phyloP scores from a whole-genome alignment of 2,888 invertebrate genomes.

The Drosophila kuntzei region DNA sequence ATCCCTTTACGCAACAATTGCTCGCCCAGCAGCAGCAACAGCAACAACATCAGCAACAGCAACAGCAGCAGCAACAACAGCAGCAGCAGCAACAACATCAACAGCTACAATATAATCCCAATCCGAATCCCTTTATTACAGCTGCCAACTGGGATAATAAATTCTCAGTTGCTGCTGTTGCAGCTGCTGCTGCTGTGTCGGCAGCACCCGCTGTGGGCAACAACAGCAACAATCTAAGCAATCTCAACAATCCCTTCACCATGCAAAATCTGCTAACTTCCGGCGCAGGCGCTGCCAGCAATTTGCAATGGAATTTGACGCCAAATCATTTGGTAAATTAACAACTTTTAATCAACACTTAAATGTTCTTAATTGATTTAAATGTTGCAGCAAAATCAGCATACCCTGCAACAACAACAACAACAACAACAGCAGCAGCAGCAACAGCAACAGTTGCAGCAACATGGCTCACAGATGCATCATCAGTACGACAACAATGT shows the following conservation, averaged over 20 bases:
- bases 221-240: slow-evolving; percentile 72
- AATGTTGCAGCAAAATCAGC: slow-evolving; percentile 63
- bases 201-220: slow-evolving; percentile 38
- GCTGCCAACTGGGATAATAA: slow-evolving; percentile 71
- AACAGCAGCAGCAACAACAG: slow-evolving; percentile 58
- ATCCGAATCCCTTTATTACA: slow-evolving; percentile 73
- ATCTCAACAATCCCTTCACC: slow-evolving; percentile 78
- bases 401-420: slow-evolving; percentile 69
- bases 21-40: slow-evolving; percentile 67
- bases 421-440: slow-evolving; percentile 68
- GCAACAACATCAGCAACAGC: slow-evolving; percentile 57
- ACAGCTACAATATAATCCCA: slow-evolving; percentile 65
- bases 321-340: slow-evolving; percentile 68
- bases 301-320: slow-evolving; percentile 77
- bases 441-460: slow-evolving; percentile 52
- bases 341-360: background rate
- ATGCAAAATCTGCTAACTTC: slow-evolving; percentile 75
- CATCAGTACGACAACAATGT: slow-evolving; percentile 61
- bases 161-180: slow-evolving; percentile 60
- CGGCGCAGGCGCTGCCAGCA: slow-evolving; percentile 53
- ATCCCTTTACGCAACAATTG: slow-evolving; percentile 69
- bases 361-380: background rate
- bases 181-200: slow-evolving; percentile 51
- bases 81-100: slow-evolving; percentile 66
- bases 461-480: slow-evolving; percentile 63